Evolutionary conservation across 2,797 vertebrate species (phyloP).

Genomic region (Lithobates sylvaticus): DNA sequence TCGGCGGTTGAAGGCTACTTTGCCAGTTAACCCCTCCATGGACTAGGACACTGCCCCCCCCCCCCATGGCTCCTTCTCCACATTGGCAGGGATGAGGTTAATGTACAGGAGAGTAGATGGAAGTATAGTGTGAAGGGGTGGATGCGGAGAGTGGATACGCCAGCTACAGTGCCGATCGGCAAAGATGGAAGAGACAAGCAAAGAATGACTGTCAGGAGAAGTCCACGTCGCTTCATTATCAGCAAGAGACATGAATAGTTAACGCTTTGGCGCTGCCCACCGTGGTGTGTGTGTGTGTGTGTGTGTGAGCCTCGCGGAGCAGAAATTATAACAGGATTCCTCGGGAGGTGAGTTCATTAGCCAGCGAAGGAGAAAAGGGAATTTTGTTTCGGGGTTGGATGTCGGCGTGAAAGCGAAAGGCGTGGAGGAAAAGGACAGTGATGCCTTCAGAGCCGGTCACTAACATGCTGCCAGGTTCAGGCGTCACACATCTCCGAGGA

Average conservation of each 20-base stretch:
- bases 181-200: slow-evolving; percentile 13
- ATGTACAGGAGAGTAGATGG: no score
- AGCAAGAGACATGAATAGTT: slow-evolving; percentile 57
- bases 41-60: no score
- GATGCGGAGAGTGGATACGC: neutral
- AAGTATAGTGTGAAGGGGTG: neutral
- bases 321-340: slow-evolving; percentile 38
- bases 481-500: slow-evolving; percentile 1
- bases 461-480: slow-evolving; percentile 1
- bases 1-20: no score
- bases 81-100: neutral
- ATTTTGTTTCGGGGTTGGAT: slow-evolving; percentile 18
- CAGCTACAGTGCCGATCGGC: slow-evolving; percentile 7
- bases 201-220: slow-evolving; percentile 44
- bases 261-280: slow-evolving; percentile 22
- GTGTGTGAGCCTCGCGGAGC: slow-evolving; percentile 18
- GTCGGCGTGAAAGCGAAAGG: neutral
- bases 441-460: slow-evolving; percentile 26
- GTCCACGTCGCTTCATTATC: slow-evolving; percentile 25
- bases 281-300: slow-evolving; percentile 28
- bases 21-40: no score
- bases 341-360: slow-evolving; percentile 37
- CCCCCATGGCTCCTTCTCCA: no score
- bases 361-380: neutral
- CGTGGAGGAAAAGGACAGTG: slow-evolving; percentile 26